Conservation (phyloP, 2,888 invertebrate genomes). For the Drosophila stalkeri region DNA sequence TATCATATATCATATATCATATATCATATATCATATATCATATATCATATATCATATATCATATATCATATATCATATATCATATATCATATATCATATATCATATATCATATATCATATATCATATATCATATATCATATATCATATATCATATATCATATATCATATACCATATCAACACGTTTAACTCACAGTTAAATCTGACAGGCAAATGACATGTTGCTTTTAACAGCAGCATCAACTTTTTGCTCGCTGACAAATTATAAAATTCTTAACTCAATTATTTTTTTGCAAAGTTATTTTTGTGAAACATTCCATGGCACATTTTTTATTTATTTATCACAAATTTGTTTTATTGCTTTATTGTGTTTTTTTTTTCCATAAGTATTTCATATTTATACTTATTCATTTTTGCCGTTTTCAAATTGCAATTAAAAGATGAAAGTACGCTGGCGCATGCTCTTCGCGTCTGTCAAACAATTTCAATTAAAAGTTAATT, state of each 20-base stretch:
- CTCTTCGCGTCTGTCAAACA: conserved; percentile 54
- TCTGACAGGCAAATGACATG: conserved; percentile 3
- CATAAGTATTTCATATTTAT: conserved; percentile 7
- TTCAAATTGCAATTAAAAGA: conserved; percentile 63
- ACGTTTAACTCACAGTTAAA: background rate
- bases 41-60: background rate
- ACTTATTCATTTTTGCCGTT: conserved; percentile 21
- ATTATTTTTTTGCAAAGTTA: conserved; percentile 11
- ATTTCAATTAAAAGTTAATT: conserved; percentile 80
- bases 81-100: background rate
- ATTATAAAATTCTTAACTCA: conserved; percentile 43
- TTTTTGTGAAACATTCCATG: background rate
- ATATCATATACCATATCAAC: too few species aligned
- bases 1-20: background rate
- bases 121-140: background rate
- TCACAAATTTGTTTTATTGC: conserved; percentile 13
- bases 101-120: background rate
- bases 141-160: too few species aligned
- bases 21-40: background rate
- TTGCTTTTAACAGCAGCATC: background rate
- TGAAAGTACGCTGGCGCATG: conserved; percentile 49
- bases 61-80: background rate
- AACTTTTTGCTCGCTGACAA: conserved; percentile 5
- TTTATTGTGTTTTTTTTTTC: conserved; percentile 4
- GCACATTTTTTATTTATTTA: background rate